Base-by-base conservation (phyloP, 1,140 invertebrate genomes). In the Neelides sp. region DNA sequence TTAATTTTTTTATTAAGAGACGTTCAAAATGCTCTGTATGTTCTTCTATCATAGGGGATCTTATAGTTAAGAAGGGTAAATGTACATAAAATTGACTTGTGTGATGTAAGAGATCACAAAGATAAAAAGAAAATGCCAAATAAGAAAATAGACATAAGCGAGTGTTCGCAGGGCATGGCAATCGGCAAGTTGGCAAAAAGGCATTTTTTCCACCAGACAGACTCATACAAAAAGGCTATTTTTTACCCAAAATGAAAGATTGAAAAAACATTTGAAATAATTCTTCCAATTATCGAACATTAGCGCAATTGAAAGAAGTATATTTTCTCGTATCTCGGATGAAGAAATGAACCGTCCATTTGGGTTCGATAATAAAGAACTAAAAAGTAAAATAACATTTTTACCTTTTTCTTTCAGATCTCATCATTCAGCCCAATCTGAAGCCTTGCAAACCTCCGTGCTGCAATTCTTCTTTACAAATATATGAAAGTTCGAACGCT, bases 81-180 rank as follows among this genome's bases (percentile, higher is more conserved):
- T n/a, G n/a, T n/a, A n/a, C n/a, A n/a, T n/a, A n/a, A n/a, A n/a
- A n/a, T n/a, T n/a, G n/a, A n/a, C n/a, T n/a, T n/a, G n/a, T n/a
- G n/a, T n/a, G n/a, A n/a, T n/a, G n/a, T n/a, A n/a, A n/a, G n/a
- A n/a, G n/a, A n/a, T n/a, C n/a, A 39, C 5, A 39, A 39, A 39
- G 5, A 39, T 39, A 4, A 36, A 43, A 19, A 32, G 17, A 50
- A 50, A 26, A 44, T 24, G 7, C 10, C 4, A 39, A 47, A 20
- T 30, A 22, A 36, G 34, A 26, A 39, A 48, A 48, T 19, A 41
- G 37, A 44, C 43, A 36, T 40, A 28, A 39, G 52, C 52, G 54
- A 50, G 51, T 49, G 51, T 49, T 52, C 54, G 49, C 54, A 57
- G 54, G 54, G 54, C 46, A 57, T 52, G 54, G 54, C 54, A 47